Conservation (phyloP, 2,888 invertebrate species). For the Nowickia ferox region DNA sequence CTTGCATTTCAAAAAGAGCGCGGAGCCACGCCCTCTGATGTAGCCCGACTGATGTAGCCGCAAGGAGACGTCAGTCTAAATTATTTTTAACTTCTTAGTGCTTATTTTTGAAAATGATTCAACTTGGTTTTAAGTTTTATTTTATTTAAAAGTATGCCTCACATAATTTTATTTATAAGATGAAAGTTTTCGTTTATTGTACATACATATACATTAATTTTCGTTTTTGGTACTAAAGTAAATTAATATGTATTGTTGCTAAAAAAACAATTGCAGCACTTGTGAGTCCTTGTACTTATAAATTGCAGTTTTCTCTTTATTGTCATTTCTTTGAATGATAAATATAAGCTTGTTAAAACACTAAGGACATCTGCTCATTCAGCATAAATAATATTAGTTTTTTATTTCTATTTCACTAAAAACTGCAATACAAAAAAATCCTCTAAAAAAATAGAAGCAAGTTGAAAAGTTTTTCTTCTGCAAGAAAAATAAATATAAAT, state of each 20-base stretch:
- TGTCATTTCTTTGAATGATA: slow-evolving; percentile 47
- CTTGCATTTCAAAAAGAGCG: neutral
- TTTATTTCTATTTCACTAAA: slow-evolving; percentile 2
- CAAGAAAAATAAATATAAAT: slow-evolving; percentile 32
- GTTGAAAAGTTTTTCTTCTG: slow-evolving; percentile 11
- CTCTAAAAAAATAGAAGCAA: slow-evolving; percentile 26
- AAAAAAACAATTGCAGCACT: neutral
- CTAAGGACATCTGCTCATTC: slow-evolving; percentile 71
- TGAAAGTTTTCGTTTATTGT: too few relatives aligned
- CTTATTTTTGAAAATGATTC: neutral
- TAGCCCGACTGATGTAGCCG: too few relatives aligned
- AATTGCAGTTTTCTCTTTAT: neutral
- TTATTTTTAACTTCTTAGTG: too few relatives aligned
- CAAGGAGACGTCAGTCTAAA: too few relatives aligned
- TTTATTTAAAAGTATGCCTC: too few relatives aligned
- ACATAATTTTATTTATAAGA: too few relatives aligned
- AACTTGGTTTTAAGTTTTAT: too few relatives aligned
- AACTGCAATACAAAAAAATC: slow-evolving; percentile 26
- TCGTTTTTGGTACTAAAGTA: neutral
- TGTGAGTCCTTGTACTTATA: neutral
- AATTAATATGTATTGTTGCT: neutral
- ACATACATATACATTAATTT: too few relatives aligned
- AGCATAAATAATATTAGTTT: slow-evolving; percentile 67
- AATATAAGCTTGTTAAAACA: slow-evolving; percentile 67
- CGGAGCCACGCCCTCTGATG: too few relatives aligned